A percentile compares a stretch with the other conserved stretches of the same genome.
These are phyloP conservation scores for Rhinolophus ferrumequinum DNA, from an alignment of 2,113 vertebrate species.

Conservation along the genomic window DNA sequence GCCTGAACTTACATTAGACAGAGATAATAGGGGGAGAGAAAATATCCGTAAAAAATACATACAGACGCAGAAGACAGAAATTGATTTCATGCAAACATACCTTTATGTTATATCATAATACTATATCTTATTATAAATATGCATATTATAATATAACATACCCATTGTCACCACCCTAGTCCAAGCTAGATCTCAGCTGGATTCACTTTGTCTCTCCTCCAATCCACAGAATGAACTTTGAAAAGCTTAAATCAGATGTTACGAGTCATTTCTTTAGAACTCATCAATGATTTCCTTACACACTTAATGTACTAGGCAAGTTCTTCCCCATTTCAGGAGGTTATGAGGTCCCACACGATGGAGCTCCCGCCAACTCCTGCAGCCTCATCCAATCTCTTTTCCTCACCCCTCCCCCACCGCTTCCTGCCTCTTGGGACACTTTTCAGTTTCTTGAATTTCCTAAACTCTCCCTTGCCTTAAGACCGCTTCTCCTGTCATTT, in stretches of 20 bases:
- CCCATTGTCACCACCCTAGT: accelerated
- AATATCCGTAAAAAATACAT: background rate
- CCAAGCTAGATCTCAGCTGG: background rate
- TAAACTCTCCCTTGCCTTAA: background rate
- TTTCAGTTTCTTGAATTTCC: background rate
- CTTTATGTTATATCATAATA: accelerated
- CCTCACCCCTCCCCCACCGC: too few species aligned
- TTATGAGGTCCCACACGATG: accelerated
- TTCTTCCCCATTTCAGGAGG: background rate
- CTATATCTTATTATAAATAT: too few species aligned
- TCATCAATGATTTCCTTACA: background rate
- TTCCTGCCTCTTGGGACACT: background rate
- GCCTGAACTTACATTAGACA: background rate
- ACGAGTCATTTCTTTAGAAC: background rate
- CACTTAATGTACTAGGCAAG: too few species aligned
- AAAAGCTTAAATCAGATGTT: background rate
- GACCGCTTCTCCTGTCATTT: background rate
- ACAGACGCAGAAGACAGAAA: background rate
- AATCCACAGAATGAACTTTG: background rate
- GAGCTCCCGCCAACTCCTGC: too few species aligned
- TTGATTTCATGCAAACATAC: too few species aligned
- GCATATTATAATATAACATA: accelerated
- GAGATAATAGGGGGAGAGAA: background rate
- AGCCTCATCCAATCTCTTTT: background rate
- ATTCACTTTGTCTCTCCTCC: background rate